These are phyloP conservation scores for Cataglyphis albicans DNA, from an alignment of 2,888 invertebrate species.

Conservation along the genomic window DNA sequence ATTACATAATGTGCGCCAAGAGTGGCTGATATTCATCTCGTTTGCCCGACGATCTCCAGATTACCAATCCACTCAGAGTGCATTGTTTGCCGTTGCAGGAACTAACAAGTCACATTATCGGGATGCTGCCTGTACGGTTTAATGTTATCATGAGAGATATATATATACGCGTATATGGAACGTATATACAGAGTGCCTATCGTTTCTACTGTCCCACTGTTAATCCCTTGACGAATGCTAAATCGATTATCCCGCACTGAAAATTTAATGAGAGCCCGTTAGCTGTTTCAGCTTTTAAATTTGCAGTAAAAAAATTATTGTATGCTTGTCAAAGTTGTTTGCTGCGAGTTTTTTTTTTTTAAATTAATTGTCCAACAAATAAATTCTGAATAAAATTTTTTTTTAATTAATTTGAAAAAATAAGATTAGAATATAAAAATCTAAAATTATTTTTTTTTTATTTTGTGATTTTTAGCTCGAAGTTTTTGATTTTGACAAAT, in stretches of 20 bases:
- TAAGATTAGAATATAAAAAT: not conserved
- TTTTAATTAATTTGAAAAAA: not conserved
- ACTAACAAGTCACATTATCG: constrained; percentile 49
- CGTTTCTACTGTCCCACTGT: constrained; percentile 20
- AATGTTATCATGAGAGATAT: constrained; percentile 30
- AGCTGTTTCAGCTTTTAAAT: not conserved
- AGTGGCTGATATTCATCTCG: constrained; percentile 53
- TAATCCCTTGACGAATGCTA: constrained; percentile 17
- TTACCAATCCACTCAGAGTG: constrained; percentile 58
- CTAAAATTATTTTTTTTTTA: not conserved
- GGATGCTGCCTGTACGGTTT: constrained; percentile 32
- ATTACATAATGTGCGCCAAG: constrained; percentile 46
- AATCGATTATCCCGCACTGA: not conserved
- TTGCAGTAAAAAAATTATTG: not conserved
- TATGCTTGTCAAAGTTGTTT: not conserved
- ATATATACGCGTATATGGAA: not conserved
- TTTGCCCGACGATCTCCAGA: constrained; percentile 45
- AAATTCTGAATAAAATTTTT: not conserved
- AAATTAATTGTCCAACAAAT: not conserved
- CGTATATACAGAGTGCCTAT: not conserved
- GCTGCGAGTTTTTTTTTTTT: not conserved
- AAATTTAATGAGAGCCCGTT: not conserved
- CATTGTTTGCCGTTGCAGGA: constrained; percentile 41
- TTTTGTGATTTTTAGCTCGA: not conserved
- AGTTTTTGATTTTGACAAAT: not conserved